Evolutionary conservation across 2,113 vertebrate species (phyloP).

Genomic region (Passer domesticus): DNA sequence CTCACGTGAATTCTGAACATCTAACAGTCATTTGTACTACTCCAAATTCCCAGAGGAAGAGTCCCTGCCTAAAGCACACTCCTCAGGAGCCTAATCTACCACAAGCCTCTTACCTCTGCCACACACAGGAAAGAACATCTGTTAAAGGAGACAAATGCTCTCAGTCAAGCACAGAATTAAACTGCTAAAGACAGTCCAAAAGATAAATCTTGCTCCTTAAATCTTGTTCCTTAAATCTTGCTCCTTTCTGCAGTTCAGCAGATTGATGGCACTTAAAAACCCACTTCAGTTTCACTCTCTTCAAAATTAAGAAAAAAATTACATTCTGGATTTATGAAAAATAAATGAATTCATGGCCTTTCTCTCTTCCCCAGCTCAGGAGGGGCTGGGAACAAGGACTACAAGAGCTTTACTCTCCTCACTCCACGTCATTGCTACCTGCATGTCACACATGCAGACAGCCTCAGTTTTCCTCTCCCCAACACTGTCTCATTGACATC

Average conservation of each 20-base stretch:
- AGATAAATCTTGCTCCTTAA: background rate
- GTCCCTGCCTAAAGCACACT: background rate
- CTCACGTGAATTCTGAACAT: background rate
- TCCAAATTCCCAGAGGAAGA: background rate
- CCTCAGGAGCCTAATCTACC: background rate
- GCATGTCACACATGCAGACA: background rate
- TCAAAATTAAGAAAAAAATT: background rate
- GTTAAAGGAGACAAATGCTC: background rate
- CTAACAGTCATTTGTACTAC: background rate
- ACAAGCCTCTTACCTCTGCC: background rate
- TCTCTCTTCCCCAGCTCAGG: background rate
- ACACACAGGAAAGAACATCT: background rate
- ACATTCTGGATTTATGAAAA: background rate
- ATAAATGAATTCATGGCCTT: background rate
- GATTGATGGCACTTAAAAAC: background rate
- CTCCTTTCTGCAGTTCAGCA: background rate
- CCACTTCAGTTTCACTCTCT: background rate
- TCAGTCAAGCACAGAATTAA: conserved; percentile 28
- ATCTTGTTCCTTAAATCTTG: background rate
- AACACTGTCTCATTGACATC: background rate
- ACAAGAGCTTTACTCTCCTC: background rate
- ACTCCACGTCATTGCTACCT: background rate
- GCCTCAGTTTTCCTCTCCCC: background rate
- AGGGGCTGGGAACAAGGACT: background rate
- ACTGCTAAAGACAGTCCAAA: background rate